Evolutionary conservation across 2,888 invertebrate genomes (phyloP), one percentile per base, ranked within the genome.

Genomic region (Drosophila emarginata): DNA sequence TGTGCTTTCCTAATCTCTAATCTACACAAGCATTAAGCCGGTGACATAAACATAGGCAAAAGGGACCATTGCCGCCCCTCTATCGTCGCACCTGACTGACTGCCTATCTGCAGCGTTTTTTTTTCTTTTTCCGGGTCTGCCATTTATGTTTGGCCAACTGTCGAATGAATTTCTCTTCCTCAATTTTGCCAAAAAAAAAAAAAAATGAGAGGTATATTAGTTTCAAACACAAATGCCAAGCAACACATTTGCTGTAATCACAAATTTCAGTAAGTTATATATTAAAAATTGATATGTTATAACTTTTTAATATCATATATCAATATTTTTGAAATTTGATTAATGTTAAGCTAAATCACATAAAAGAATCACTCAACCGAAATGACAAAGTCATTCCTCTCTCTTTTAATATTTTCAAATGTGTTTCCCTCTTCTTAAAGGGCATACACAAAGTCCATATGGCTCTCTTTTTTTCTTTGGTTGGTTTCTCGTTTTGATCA

Each of bases 1-100:
- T 80, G 72, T 80, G 78, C 80, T 70, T 75, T 65, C 72, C 77
- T 84, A 81, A 84, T 83, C 84, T 84, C 72, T 78, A 85, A 84
- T 83, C 85, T 84, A 81, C 83, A 83, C 75, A 74, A 70, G 81
- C 83, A 85, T 84, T 84, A 83, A 73, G 66, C 71, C 58, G 40
- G 67, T 78, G 82, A 76, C 78, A 75, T 57, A 79, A 80, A 73
- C 76, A 77, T 71, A 74, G 71, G 40, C 61, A 51, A 67, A 40
- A 65, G 15, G 11, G 45, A 45, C 18, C 45, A 21, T 21, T 21
- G 23, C 23, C 11, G 18, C 45, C 18, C 45, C n/a, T 11, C 9
- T 2, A 4, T 2, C 32, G 11, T 32, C 11, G 1, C 37, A 37
- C 37, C 45, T 45, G 21, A 21, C 21, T 18, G 28, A 5, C 28